A percentile compares a stretch with the other conserved stretches of the same genome.
Evolutionary conservation across 2,888 invertebrate genomes (phyloP).

Genomic region (Pardosa pseudoannulata): DNA sequence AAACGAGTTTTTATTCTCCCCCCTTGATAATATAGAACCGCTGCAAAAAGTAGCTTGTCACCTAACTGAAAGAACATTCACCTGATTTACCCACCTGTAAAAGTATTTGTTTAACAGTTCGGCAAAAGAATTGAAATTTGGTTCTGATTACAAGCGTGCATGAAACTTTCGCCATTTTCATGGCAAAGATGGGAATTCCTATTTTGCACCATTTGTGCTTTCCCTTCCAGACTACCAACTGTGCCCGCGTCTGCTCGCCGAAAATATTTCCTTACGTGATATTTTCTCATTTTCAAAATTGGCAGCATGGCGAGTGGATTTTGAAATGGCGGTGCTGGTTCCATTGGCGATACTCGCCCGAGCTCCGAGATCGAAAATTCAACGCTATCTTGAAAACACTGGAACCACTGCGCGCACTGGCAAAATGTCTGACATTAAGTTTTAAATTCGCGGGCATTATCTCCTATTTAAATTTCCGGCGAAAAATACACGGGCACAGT

Average conservation of each 20-base stretch:
- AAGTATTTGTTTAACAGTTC: too few relatives aligned
- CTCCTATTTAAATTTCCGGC: too few relatives aligned
- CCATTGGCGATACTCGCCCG: conserved; percentile 39
- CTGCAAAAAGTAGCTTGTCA: too few relatives aligned
- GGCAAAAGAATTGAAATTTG: too few relatives aligned
- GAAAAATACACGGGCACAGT: not conserved
- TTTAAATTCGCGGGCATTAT: not conserved
- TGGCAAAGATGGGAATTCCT: too few relatives aligned
- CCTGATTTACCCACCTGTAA: too few relatives aligned
- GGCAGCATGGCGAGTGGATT: conserved; percentile 7
- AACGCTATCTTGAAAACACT: conserved; percentile 57
- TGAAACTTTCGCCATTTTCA: too few relatives aligned
- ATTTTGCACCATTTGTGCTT: too few relatives aligned
- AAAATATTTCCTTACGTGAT: not conserved
- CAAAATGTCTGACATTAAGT: not conserved
- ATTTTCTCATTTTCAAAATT: not conserved
- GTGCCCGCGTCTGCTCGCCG: not conserved
- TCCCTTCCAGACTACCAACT: not conserved
- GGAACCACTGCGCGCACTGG: conserved; percentile 45
- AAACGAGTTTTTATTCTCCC: too few relatives aligned
- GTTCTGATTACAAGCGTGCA: too few relatives aligned
- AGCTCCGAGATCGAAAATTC: conserved; percentile 45
- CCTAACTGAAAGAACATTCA: too few relatives aligned
- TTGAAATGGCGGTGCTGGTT: conserved; percentile 29
- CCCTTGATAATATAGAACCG: too few relatives aligned